Conservation (phyloP, 92 coral and sea anemone species). For the Porites rus region DNA sequence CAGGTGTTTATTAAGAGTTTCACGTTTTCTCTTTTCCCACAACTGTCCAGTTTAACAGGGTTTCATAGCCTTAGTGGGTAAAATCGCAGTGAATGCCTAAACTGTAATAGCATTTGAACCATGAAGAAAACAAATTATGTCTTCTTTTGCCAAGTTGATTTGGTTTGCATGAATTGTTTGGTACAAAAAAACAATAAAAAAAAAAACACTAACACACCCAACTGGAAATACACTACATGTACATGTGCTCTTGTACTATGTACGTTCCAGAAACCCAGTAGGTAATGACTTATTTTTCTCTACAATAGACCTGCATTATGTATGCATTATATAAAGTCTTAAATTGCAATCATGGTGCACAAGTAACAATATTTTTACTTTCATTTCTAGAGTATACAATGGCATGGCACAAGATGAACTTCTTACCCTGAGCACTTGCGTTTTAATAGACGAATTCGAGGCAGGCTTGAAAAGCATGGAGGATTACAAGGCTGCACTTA, state of each 20-base stretch:
- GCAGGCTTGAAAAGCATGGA: too few relatives aligned
- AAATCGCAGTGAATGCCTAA: not conserved
- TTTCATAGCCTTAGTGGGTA: constrained; percentile 2
- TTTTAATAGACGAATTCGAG: too few relatives aligned
- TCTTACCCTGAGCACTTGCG: too few relatives aligned
- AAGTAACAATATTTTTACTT: constrained; percentile 6
- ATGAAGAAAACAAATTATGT: too few relatives aligned
- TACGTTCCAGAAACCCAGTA: too few relatives aligned
- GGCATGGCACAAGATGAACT: constrained; percentile 3
- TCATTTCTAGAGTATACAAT: constrained; percentile 32
- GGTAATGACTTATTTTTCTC: too few relatives aligned
- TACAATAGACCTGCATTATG: not conserved
- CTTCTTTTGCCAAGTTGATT: constrained; percentile 21
- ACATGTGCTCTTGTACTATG: too few relatives aligned
- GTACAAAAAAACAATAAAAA: too few relatives aligned
- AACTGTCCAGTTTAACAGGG: not conserved
- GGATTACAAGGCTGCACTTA: constrained; percentile 23
- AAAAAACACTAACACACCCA: too few relatives aligned
- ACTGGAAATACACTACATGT: too few relatives aligned
- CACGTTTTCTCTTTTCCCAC: constrained; percentile 28
- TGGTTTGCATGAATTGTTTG: not conserved
- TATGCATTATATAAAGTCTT: constrained; percentile 20
- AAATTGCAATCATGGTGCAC: constrained; percentile 15
- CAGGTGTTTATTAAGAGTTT: too few relatives aligned
- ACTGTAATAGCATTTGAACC: too few relatives aligned